Base-by-base conservation (phyloP, 2,888 invertebrate species). In the Parnassius mnemosyne region DNA sequence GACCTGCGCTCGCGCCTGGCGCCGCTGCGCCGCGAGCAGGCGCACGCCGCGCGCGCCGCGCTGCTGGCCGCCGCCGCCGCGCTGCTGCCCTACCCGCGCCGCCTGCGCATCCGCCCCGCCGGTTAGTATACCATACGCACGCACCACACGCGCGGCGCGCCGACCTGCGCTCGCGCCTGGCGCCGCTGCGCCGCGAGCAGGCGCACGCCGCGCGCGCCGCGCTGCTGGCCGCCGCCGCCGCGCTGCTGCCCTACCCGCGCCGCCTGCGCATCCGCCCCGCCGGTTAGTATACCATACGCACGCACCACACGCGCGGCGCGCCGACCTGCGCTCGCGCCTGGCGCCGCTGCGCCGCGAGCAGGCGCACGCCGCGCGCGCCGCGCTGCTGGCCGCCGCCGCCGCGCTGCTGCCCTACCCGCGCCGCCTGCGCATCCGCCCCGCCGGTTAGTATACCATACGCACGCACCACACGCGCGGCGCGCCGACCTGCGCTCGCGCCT, bases 111-210 rank as follows among this genome's bases (percentile, higher is more conserved):
- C 7, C 47, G 47, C n/a, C 47, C 47, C 47, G 13, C 47, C 47
- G 47, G 47, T 47, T 3, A 0, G 47, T 47, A 47, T 13, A 9
- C n/a, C n/a, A n/a, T n/a, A n/a, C n/a, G n/a, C n/a, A n/a, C n/a
- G n/a, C n/a, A n/a, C n/a, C n/a, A n/a, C n/a, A n/a, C n/a, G 71
- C 78, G 11, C 69, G 79, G 0, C 89, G 88, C 49, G 92, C 92
- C 61, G 86, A 92, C 62, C 84, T 92, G 7, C 77, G 81, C 9
- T 75, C 75, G 2, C 61, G 74, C 10, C 74, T 85, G 47, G 80
- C 83, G 0, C 81, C 89, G 0, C 72, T 90, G 62, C 69, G 89
- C 20, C 72, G 81, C 11, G 92, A 79, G 67, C 69, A 69, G 46
- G 79, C 83, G 64, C 67, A 80, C 61, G 57, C 72, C 3, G 75